Conservation (phyloP, 2,888 invertebrate species). For the Oxycera nigricornis region DNA sequence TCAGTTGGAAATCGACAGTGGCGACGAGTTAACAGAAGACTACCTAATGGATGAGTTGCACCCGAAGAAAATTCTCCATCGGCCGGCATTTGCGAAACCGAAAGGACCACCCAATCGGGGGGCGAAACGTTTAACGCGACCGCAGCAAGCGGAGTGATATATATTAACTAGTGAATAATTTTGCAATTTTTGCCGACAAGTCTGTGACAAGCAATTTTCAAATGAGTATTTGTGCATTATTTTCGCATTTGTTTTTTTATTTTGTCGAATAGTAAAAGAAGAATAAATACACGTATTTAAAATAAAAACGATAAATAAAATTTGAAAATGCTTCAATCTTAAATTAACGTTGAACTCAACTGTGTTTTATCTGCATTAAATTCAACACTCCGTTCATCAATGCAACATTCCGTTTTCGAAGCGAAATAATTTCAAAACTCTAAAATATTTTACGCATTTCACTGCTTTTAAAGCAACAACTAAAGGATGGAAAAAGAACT, state of each 20-base stretch:
- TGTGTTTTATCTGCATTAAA: too few relatives aligned
- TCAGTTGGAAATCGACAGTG: conserved; percentile 90
- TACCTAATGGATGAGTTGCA: conserved; percentile 93
- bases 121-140: conserved; percentile 85
- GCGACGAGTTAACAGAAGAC: conserved; percentile 87
- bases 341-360: too few relatives aligned
- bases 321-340: not conserved
- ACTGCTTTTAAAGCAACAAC: too few relatives aligned
- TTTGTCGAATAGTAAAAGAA: not conserved
- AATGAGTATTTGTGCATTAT: not conserved
- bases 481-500: too few relatives aligned
- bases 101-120: conserved; percentile 95
- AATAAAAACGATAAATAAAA: not conserved
- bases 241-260: not conserved
- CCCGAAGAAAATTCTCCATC: conserved; percentile 86
- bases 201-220: not conserved
- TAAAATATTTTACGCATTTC: too few relatives aligned
- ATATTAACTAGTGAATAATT: not conserved
- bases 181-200: not conserved
- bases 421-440: too few relatives aligned
- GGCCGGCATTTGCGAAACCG: conserved; percentile 94
- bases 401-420: too few relatives aligned
- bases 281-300: conserved; percentile 8
- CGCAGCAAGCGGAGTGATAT: conserved; percentile 63
- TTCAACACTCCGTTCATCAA: too few relatives aligned